Base-by-base conservation (phyloP, 92 coral and sea anemone genomes). In the Palythoa heliodiscus region DNA sequence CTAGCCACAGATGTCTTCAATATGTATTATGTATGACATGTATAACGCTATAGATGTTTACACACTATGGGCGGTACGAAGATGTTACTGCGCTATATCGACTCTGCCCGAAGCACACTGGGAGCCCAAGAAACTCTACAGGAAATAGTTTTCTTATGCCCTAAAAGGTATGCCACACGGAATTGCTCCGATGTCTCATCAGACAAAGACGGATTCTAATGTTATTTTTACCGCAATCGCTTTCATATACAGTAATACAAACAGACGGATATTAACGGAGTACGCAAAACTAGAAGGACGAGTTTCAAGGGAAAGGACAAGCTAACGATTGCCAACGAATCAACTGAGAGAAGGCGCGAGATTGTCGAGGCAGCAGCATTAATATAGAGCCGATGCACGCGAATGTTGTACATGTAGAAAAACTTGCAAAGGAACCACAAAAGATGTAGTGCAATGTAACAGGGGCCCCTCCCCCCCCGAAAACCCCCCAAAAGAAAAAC, bases 81-180 rank as follows among this genome's bases (percentile, higher is more conserved):
- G 60, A 16, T 47, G 47, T 61, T 74, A 7, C 2, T 47, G 6
- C 4, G 55, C 7, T 61, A 74, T 74, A 47, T 74, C 3, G 39
- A 17, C 14, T 52, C 58, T 50, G 78, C 47, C 19, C 14, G 60
- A 4, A 74, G n/a, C 17, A 74, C 78, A 17, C 23, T 74, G 37
- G 78, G 78, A n/a, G 60, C 17, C 17, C 78, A 74, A 57, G 60
- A 74, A 74, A 74, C 78, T 12, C 60, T 71, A 13, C 76, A 71
- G 10, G 76, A 71, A 47, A 71, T 71, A 22, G 54, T 5, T 39
- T 1, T 47, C 76, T 19, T 71, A 71, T 71, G 76, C 76, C 76
- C 11, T 71, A 14, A 14, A 39, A 19, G 39, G 76, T 53, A 71
- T 71, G 24, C 76, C 76, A 19, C 37, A 71, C 22, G 76, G 76